Conservation (phyloP, 2,888 invertebrate genomes). For the Polydrusus pterygomalis region DNA sequence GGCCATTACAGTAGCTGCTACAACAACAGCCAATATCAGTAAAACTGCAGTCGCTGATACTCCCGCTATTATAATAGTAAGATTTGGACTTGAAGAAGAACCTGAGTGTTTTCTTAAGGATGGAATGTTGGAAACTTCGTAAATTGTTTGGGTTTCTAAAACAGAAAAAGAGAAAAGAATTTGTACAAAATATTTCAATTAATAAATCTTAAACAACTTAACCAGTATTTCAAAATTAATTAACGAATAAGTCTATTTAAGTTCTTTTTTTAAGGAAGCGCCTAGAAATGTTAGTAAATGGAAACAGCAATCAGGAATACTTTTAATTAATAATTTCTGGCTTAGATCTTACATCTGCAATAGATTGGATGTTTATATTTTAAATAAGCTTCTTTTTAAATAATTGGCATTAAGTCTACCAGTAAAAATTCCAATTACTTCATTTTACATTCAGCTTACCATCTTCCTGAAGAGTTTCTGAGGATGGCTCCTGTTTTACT, state of each 20-base stretch:
- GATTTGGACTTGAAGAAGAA: slow-evolving; percentile 52
- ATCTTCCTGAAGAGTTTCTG: slow-evolving; percentile 50
- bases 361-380: too few species aligned
- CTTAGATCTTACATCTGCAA: too few species aligned
- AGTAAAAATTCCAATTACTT: slow-evolving; percentile 10
- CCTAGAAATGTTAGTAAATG: too few species aligned
- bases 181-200: too few species aligned
- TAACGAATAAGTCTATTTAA: too few species aligned
- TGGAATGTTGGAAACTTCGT: slow-evolving; percentile 46
- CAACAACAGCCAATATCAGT: slow-evolving; percentile 68
- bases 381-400: too few species aligned
- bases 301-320: too few species aligned
- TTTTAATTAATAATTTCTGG: too few species aligned
- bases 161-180: background rate
- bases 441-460: slow-evolving; percentile 26
- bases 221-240: too few species aligned
- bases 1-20: slow-evolving; percentile 68
- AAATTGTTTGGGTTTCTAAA: slow-evolving; percentile 30
- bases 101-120: slow-evolving; percentile 17
- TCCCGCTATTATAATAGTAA: slow-evolving; percentile 69
- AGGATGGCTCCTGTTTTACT: slow-evolving; percentile 52
- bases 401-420: too few species aligned
- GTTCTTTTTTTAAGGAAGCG: too few species aligned
- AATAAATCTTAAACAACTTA: too few species aligned
- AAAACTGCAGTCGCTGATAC: slow-evolving; percentile 67